A percentile compares a stretch with the other conserved stretches of the same genome.
phyloP scores from a whole-genome alignment of 2,113 vertebrate genomes.

The Grallaria varia region DNA sequence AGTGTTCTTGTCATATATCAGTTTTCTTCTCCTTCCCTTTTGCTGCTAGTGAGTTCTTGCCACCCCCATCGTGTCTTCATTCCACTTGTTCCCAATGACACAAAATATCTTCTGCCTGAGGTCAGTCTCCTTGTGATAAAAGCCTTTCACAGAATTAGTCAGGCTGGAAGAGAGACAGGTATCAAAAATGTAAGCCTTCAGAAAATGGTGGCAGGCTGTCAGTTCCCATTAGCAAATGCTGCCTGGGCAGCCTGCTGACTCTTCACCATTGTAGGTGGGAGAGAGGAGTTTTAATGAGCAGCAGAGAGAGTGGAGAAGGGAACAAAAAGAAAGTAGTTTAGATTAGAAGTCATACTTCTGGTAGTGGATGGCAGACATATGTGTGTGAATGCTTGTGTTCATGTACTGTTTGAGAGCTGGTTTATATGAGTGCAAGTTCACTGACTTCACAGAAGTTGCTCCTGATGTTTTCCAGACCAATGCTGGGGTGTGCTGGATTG shows the following conservation, averaged over 20 bases:
- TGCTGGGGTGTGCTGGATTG: not conserved
- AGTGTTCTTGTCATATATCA: not conserved
- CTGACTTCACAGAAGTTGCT: not conserved
- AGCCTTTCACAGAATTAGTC: conserved; percentile 28
- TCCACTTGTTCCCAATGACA: conserved; percentile 29
- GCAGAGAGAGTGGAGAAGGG: not conserved
- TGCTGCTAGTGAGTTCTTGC: not conserved
- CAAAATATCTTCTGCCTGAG: conserved; percentile 43
- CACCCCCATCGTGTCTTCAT: not conserved
- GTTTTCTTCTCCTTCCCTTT: conserved; percentile 17
- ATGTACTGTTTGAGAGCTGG: not conserved
- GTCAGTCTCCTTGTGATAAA: conserved; percentile 50
- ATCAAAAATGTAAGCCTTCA: not conserved
- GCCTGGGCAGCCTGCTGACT: conserved; percentile 36
- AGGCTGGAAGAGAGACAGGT: conserved; percentile 41
- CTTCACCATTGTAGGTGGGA: not conserved
- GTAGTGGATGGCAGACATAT: not conserved
- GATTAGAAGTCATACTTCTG: not conserved
- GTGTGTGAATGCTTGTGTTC: not conserved
- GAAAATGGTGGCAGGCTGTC: conserved; percentile 48
- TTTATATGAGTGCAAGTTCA: not conserved
- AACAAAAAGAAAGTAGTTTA: not conserved
- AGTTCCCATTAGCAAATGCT: conserved; percentile 36
- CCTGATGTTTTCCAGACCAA: not conserved
- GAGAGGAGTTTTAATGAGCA: conserved; percentile 60